A percentile compares a stretch with the other conserved stretches of the same genome.
Conservation (phyloP, 2,888 invertebrate genomes). For the Idaea aversata region DNA sequence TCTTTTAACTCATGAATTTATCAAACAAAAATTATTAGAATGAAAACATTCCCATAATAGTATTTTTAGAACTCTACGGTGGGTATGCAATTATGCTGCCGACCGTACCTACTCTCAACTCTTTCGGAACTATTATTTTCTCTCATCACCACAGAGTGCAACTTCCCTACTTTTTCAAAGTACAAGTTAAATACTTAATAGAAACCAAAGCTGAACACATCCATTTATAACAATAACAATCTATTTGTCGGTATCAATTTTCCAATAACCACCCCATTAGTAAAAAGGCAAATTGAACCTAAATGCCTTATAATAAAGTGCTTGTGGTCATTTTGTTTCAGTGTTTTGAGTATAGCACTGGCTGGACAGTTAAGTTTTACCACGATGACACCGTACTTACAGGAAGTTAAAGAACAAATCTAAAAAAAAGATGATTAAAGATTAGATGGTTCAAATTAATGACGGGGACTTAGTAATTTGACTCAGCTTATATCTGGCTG, state of each 20-base stretch:
- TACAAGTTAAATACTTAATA: background rate
- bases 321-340: background rate
- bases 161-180: background rate
- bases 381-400: background rate
- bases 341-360: background rate
- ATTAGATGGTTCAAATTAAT: no score
- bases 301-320: background rate
- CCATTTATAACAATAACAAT: constrained; percentile 34
- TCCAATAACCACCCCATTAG: constrained; percentile 50
- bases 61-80: no score
- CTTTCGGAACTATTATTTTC: no score
- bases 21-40: no score
- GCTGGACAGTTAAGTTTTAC: background rate
- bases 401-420: background rate
- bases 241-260: constrained; percentile 58
- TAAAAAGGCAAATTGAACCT: background rate
- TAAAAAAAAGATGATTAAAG: background rate
- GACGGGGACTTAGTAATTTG: no score
- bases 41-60: no score
- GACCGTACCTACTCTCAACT: no score
- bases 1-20: no score
- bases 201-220: background rate
- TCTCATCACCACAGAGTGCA: no score
- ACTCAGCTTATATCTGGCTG: no score
- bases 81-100: no score